Percentiles rank a stretch among this genome's conserved stretches.
These are phyloP conservation scores for Drosophila austrosaltans DNA, from an alignment of 2,888 invertebrate species.

Conservation along the genomic window DNA sequence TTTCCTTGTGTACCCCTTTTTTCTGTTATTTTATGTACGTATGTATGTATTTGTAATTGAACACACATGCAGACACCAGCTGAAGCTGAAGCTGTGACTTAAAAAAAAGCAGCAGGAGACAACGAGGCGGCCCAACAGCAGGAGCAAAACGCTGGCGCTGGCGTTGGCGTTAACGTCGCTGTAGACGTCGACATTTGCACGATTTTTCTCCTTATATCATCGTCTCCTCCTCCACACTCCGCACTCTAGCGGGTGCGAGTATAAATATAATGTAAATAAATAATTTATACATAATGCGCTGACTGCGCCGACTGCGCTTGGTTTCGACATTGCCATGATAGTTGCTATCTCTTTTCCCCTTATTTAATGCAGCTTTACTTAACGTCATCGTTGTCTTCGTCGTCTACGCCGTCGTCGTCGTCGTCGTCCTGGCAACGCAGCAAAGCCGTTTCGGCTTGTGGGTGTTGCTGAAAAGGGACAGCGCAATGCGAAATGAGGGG, in stretches of 20 bases:
- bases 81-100: conserved; percentile 22
- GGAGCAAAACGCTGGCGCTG: conserved; percentile 15
- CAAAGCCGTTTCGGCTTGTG: conserved; percentile 51
- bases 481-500: conserved; percentile 28
- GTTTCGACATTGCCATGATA: conserved; percentile 25
- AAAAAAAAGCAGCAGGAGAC: conserved; percentile 48
- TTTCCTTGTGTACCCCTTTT: conserved; percentile 40
- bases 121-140: conserved; percentile 41
- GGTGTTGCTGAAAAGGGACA: conserved; percentile 63
- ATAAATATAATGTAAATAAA: conserved; percentile 77
- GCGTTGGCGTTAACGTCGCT: conserved; percentile 13
- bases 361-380: conserved; percentile 33
- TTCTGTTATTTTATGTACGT: conserved; percentile 26
- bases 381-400: conserved; percentile 13
- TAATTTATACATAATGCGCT: conserved; percentile 75
- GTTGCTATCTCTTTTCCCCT: conserved; percentile 49
- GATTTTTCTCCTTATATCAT: conserved; percentile 36
- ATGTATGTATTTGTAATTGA: conserved; percentile 37
- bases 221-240: conserved; percentile 3
- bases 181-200: conserved; percentile 19
- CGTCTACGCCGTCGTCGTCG: conserved; percentile 4
- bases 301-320: conserved; percentile 55
- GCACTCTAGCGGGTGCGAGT: conserved; percentile 25
- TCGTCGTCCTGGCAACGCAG: conserved; percentile 50
- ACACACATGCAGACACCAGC: conserved; percentile 27